Percentiles rank a stretch among this genome's conserved stretches.
Evolutionary conservation across 2,888 invertebrate species (phyloP).

Genomic region (Arctia plantaginis): DNA sequence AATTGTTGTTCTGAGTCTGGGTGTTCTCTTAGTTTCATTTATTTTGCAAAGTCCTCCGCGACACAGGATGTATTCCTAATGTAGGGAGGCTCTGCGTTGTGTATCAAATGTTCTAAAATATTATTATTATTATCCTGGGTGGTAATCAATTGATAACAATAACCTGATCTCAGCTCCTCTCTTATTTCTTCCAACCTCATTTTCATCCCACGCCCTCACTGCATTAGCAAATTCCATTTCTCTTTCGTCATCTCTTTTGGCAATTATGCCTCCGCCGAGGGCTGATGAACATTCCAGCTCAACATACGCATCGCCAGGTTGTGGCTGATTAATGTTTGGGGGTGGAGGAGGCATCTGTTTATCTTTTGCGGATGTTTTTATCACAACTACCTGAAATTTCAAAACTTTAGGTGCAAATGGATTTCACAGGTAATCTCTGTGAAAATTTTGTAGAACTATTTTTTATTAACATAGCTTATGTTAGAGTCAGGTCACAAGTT

Average conservation of each 20-base stretch:
- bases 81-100: too few species aligned
- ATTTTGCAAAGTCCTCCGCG: too few species aligned
- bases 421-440: not conserved
- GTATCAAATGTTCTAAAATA: too few species aligned
- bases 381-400: constrained; percentile 14
- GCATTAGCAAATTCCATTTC: constrained; percentile 64
- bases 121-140: too few species aligned
- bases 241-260: constrained; percentile 68
- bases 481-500: not conserved
- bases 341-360: constrained; percentile 34
- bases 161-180: constrained; percentile 72
- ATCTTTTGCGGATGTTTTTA: constrained; percentile 62
- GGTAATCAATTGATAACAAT: too few species aligned
- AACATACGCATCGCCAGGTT: constrained; percentile 71
- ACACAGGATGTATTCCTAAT: too few species aligned
- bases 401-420: not conserved
- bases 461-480: not conserved
- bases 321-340: not conserved
- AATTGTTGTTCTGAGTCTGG: too few species aligned
- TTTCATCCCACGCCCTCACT: constrained; percentile 64
- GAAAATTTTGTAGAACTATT: not conserved
- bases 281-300: constrained; percentile 72
- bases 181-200: constrained; percentile 67
- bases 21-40: too few species aligned
- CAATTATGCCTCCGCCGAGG: constrained; percentile 59